Conservation (phyloP, 2,888 invertebrate species). For the Parnassius smintheus region DNA sequence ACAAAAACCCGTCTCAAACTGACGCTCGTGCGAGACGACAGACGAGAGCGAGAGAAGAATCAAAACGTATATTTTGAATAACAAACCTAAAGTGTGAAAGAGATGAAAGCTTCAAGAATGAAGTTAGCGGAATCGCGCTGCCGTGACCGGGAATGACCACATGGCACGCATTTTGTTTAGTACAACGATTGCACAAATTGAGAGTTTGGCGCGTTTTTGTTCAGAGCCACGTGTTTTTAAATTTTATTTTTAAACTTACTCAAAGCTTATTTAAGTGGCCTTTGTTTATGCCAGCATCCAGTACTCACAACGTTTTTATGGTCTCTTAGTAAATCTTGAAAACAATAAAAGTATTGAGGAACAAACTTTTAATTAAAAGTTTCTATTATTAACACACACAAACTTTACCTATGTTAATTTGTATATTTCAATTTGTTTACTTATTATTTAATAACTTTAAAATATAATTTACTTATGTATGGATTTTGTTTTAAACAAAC, state of each 20-base stretch:
- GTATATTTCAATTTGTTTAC: no score
- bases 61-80: conserved; percentile 48
- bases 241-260: conserved; percentile 42
- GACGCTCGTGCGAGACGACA: conserved; percentile 49
- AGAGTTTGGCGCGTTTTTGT: conserved; percentile 70
- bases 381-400: conserved; percentile 10
- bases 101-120: conserved; percentile 48
- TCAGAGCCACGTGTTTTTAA: conserved; percentile 63
- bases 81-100: conserved; percentile 42
- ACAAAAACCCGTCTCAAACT: conserved; percentile 52
- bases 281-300: conserved; percentile 32
- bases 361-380: conserved; percentile 4
- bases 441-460: no score
- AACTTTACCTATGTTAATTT: background rate
- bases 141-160: conserved; percentile 71
- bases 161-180: conserved; percentile 68
- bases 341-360: conserved; percentile 25
- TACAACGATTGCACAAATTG: conserved; percentile 70
- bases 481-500: no score
- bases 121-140: conserved; percentile 58
- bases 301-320: conserved; percentile 27
- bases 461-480: no score
- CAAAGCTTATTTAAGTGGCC: conserved; percentile 36
- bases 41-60: conserved; percentile 61
- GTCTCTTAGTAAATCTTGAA: conserved; percentile 14